A percentile compares a stretch with the other conserved stretches of the same genome.
Evolutionary conservation across 2,113 vertebrate species (phyloP).

Genomic region (Melanerpes aurifrons): DNA sequence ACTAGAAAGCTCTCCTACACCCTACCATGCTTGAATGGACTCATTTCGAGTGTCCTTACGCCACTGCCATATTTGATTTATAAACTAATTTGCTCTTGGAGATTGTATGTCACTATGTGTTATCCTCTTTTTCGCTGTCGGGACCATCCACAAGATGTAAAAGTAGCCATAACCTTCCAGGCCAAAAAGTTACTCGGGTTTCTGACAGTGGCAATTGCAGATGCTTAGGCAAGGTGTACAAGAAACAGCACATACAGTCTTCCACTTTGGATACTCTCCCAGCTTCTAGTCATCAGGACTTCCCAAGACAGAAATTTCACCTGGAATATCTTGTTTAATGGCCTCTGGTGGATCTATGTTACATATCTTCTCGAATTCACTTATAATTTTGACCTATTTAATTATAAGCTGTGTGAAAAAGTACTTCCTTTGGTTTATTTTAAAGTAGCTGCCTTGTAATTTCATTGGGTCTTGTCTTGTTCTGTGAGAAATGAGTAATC

Average conservation of each 20-base stretch:
- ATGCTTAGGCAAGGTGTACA: neutral
- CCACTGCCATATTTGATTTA: neutral
- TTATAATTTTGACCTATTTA: constrained; percentile 10
- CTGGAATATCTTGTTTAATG: neutral
- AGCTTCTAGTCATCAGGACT: neutral
- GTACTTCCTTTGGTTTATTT: constrained; percentile 40
- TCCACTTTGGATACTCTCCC: neutral
- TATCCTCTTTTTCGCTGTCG: neutral
- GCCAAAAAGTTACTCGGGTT: neutral
- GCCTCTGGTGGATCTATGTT: neutral
- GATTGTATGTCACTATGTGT: neutral
- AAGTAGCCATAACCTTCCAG: neutral
- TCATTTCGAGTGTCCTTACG: neutral
- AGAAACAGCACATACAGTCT: neutral
- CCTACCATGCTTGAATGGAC: neutral
- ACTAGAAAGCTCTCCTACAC: neutral
- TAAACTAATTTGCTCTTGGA: neutral
- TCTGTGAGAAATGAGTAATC: constrained; percentile 15
- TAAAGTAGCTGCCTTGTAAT: constrained; percentile 48
- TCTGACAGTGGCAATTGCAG: neutral
- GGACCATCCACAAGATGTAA: neutral
- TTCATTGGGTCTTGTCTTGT: constrained; percentile 30
- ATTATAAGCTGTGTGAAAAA: constrained; percentile 36
- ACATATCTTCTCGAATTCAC: neutral
- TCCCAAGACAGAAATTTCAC: neutral